Conservation (phyloP, 2,888 invertebrate species). For the Holacanthella duospinosa region DNA sequence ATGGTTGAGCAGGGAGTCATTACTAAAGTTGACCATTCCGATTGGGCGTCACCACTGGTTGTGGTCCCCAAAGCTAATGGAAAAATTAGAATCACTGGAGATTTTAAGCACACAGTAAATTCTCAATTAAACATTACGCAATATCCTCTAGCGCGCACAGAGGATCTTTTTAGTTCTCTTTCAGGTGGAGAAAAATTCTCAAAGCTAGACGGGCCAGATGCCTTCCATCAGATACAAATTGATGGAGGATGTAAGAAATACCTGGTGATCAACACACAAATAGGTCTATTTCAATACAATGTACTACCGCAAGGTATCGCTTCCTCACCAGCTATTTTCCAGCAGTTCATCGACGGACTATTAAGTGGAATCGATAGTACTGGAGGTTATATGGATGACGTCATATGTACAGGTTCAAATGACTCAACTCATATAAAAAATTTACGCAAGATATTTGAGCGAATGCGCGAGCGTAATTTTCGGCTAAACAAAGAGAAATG, state of each 20-base stretch:
- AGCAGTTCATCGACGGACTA: conserved; percentile 39
- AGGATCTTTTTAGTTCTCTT: conserved; percentile 31
- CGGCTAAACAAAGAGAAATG: conserved; percentile 39
- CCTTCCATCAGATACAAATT: conserved; percentile 40
- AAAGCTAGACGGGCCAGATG: too few relatives aligned
- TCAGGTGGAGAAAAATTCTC: conserved; percentile 39
- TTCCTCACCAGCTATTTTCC: conserved; percentile 41
- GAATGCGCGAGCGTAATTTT: conserved; percentile 34
- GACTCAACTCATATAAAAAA: conserved; percentile 31
- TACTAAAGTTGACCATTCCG: conserved; percentile 24
- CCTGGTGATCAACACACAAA: conserved; percentile 39
- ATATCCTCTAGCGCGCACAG: conserved; percentile 34
- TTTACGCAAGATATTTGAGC: conserved; percentile 34
- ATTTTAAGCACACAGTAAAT: too few relatives aligned
- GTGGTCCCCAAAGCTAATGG: conserved; percentile 40
- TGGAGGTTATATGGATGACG: conserved; percentile 37
- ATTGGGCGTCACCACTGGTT: conserved; percentile 40
- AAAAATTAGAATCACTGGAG: too few relatives aligned
- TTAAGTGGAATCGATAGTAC: conserved; percentile 38
- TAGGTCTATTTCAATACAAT: conserved; percentile 39
- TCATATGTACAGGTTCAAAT: too few relatives aligned
- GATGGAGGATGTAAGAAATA: conserved; percentile 35
- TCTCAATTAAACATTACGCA: conserved; percentile 37
- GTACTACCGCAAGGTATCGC: conserved; percentile 41
- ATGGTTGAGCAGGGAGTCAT: conserved; percentile 33